Evolutionary conservation across 2,797 vertebrate species (phyloP), one percentile per base, ranked within the genome.

Genomic region (Eleutherodactylus coqui): DNA sequence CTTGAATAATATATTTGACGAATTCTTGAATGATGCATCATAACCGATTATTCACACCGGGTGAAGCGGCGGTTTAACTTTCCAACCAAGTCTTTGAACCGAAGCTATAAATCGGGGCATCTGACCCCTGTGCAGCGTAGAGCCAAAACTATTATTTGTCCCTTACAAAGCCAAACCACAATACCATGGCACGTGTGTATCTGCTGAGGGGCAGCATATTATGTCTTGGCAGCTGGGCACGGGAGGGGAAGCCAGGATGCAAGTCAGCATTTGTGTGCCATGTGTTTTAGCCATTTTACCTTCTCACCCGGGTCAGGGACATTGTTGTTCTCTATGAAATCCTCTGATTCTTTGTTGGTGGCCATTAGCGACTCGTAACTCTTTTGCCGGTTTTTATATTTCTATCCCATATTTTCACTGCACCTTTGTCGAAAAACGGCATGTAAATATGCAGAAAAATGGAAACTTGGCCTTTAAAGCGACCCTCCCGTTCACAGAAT

Each of bases 81-180:
- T 47, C n/a, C 38, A 38, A 24, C 58, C 58, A 62, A 38, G 72
- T 32, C 41, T 75, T 49, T 75, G 67, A 41, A 38, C 34, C 3
- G 11, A 11, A 41, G 19, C 36, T 41, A 4, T 7, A 38, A 19
- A 41, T 38, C 9, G 7, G 8, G 5, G 2, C 9, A 38, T 9
- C 58, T 60, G 58, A 62, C 27, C 9, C 24, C 4, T 62, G 58
- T 32, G 27, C 58, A 32, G 27, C 6, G 58, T 32, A 9, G 41
- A 29, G 41, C 13, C 72, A 47, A 75, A 49, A 29, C 7, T 6
- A 72, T 41, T 72, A 14, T 43, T 27, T 27, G 14, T 36, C 41
- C 21, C 13, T 73, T 45, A 45, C 4, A 73, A 24, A 47, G 21
- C n/a, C 72, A 75, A 75, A 49, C 72, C 72, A 49, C n/a, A 73